These are phyloP conservation scores for Odobenus rosmarus DNA, from an alignment of 2,113 vertebrate species.

Conservation along the genomic window DNA sequence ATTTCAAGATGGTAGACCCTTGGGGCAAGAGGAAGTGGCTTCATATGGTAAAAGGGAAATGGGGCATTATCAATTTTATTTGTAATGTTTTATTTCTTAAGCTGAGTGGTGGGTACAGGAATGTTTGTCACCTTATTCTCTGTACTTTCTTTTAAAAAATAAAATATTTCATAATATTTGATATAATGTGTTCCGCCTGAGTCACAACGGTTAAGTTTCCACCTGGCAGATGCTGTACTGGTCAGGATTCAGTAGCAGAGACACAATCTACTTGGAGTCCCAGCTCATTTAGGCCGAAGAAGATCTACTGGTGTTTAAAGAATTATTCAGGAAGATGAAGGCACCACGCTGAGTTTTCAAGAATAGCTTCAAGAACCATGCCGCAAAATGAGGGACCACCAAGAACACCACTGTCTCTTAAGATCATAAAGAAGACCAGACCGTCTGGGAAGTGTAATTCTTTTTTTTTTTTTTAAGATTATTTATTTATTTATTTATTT, in stretches of 20 bases:
- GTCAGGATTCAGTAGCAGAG: not conserved
- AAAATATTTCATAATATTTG: not conserved
- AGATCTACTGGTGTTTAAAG: not conserved
- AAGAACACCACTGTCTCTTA: not conserved
- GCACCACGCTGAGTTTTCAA: not conserved
- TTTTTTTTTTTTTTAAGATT: too few relatives aligned
- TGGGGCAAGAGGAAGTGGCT: not conserved
- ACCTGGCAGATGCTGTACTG: not conserved
- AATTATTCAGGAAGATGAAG: not conserved
- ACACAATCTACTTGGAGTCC: not conserved
- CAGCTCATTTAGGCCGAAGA: not conserved
- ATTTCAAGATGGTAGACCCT: not conserved
- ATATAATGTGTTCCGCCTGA: not conserved
- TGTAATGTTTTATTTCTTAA: not conserved
- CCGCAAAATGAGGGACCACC: not conserved
- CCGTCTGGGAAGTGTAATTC: not conserved
- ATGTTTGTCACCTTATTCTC: not conserved
- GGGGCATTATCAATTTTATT: not conserved
- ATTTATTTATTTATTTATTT: too few relatives aligned
- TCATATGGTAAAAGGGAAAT: not conserved
- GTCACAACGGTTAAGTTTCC: not conserved
- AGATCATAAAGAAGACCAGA: not conserved
- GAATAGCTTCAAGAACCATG: not conserved
- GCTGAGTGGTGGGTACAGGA: not conserved
- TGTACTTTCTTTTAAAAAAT: not conserved